Evolutionary conservation across 2,113 vertebrate genomes (phyloP).

Genomic region (Lutjanus erythropterus): DNA sequence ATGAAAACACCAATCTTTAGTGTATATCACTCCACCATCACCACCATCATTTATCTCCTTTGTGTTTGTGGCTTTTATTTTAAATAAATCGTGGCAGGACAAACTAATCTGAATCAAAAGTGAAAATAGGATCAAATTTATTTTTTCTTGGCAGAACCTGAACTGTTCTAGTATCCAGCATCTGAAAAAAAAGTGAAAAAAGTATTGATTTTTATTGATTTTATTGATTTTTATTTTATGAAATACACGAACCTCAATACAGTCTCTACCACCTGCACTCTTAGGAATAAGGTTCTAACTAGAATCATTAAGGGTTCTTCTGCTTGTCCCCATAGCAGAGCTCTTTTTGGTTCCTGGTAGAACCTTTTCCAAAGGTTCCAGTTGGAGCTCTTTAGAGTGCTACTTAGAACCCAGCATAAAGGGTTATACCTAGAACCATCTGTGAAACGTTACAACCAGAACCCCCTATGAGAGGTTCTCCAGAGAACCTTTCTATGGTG

Average conservation of each 20-base stretch:
- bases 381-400: no score
- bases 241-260: slow-evolving; percentile 47
- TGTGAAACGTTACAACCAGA: no score
- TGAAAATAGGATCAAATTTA: slow-evolving; percentile 30
- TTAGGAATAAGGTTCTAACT: no score
- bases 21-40: slow-evolving; percentile 41
- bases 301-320: no score
- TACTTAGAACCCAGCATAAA: no score
- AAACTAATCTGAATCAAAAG: slow-evolving; percentile 46
- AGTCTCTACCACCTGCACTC: not conserved
- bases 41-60: slow-evolving; percentile 52
- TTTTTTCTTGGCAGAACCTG: slow-evolving; percentile 10
- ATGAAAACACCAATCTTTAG: slow-evolving; percentile 65
- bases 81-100: slow-evolving; percentile 23
- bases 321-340: no score
- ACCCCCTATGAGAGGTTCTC: no score
- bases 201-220: slow-evolving; percentile 58
- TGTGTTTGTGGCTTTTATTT: slow-evolving; percentile 41
- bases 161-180: slow-evolving; percentile 6
- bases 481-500: no score
- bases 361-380: no score
- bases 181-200: slow-evolving; percentile 25
- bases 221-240: no score
- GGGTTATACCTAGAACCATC: no score
- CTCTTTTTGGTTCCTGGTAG: no score